Evolutionary conservation across 2,888 invertebrate genomes (phyloP).

Genomic region (Eurytoma californica): DNA sequence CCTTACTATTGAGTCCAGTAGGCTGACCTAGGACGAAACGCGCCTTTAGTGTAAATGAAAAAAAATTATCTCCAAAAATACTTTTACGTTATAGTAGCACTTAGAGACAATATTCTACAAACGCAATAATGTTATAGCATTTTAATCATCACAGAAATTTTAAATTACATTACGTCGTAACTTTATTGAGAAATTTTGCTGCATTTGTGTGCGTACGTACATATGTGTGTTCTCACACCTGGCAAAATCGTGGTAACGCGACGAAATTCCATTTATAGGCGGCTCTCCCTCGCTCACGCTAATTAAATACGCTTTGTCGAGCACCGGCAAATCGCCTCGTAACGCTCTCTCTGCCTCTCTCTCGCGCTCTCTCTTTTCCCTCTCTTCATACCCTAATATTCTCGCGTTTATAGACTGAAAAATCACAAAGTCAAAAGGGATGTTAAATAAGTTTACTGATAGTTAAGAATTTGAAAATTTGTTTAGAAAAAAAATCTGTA

Average conservation of each 20-base stretch:
- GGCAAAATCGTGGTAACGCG: constrained; percentile 26
- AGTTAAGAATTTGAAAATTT: no score
- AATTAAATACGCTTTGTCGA: constrained; percentile 45
- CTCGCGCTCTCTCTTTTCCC: background rate
- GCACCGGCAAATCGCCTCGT: constrained; percentile 31
- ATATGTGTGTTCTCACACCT: background rate
- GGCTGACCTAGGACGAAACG: no score
- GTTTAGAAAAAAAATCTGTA: no score
- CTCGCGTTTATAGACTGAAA: constrained; percentile 13
- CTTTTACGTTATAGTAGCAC: no score
- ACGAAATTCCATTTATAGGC: constrained; percentile 38
- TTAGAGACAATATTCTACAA: constrained; percentile 5
- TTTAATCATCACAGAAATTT: constrained; percentile 35
- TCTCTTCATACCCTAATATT: background rate
- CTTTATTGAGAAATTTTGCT: constrained; percentile 12
- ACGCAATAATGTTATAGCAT: constrained; percentile 34
- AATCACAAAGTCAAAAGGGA: constrained; percentile 18
- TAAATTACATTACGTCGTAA: constrained; percentile 23
- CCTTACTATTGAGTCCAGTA: no score
- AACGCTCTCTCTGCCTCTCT: background rate
- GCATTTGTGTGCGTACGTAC: background rate
- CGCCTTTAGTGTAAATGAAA: no score
- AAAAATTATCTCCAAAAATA: no score
- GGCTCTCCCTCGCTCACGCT: background rate
- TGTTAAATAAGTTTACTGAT: background rate